phyloP scores from a whole-genome alignment of 37 sponge, comb jelly and placozoan species.

The Aplysina aerophoba region DNA sequence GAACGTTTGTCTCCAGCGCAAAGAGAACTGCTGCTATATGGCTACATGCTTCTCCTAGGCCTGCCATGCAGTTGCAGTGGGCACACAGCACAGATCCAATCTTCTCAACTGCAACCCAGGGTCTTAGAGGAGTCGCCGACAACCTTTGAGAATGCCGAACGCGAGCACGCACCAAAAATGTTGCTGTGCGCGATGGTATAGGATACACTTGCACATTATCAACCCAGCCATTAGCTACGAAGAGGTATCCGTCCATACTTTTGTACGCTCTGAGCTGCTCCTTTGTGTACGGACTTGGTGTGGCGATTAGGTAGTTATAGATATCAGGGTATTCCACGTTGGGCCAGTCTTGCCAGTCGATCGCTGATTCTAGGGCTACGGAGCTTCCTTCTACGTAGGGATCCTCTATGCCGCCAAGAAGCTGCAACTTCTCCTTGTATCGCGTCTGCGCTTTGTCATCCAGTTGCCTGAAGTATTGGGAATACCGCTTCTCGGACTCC shows the following conservation, averaged over 20 bases:
- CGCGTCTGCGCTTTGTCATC: not conserved
- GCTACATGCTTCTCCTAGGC: conserved; percentile 62
- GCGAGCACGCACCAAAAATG: conserved; percentile 20
- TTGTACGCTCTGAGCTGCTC: conserved; percentile 38
- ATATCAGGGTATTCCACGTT: conserved; percentile 44
- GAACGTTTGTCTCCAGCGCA: conserved; percentile 42
- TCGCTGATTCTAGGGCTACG: too few relatives aligned
- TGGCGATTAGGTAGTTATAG: conserved; percentile 27
- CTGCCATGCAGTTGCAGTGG: conserved; percentile 72
- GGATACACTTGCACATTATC: not conserved
- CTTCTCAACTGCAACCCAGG: conserved; percentile 51
- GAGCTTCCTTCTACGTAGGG: not conserved
- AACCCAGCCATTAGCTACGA: conserved; percentile 24
- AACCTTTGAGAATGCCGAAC: conserved; percentile 48
- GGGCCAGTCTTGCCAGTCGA: not conserved
- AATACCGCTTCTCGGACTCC: not conserved
- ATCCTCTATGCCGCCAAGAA: not conserved
- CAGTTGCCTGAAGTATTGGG: not conserved
- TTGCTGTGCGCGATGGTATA: not conserved
- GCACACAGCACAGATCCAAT: conserved; percentile 54
- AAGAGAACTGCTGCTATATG: conserved; percentile 68
- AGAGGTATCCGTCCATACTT: conserved; percentile 26
- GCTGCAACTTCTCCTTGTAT: not conserved
- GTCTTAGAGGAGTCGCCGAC: conserved; percentile 11
- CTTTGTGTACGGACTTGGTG: conserved; percentile 42